phyloP scores from a whole-genome alignment of 2,888 invertebrate genomes.

The Erannis defoliaria region DNA sequence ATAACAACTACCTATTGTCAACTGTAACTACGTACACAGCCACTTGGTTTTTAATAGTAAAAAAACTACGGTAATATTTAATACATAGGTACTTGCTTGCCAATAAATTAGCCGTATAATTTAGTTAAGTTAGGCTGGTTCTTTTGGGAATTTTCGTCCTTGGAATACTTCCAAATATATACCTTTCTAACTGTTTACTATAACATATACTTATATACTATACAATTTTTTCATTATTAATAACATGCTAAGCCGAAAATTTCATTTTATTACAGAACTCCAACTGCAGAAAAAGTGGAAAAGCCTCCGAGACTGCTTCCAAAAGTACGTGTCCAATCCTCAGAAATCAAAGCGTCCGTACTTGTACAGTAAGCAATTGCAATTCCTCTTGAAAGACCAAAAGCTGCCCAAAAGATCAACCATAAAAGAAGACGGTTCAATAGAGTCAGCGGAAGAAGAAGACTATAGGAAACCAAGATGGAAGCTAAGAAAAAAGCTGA shows the following conservation, averaged over 20 bases:
- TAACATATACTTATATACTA: neutral
- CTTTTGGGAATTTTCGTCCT: no score
- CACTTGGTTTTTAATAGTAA: no score
- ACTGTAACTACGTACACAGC: no score
- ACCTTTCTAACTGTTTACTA: neutral
- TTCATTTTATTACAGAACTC: slow-evolving; percentile 67
- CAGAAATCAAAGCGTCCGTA: slow-evolving; percentile 72
- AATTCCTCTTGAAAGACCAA: slow-evolving; percentile 69
- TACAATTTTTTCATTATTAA: neutral
- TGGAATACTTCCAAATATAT: neutral
- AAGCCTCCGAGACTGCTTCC: slow-evolving; percentile 76
- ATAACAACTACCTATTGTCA: no score
- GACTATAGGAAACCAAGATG: slow-evolving; percentile 49
- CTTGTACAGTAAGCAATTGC: slow-evolving; percentile 69
- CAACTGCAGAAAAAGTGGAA: slow-evolving; percentile 84
- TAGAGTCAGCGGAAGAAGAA: slow-evolving; percentile 64
- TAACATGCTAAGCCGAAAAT: neutral
- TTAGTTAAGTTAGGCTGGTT: no score
- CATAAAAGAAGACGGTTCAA: slow-evolving; percentile 44
- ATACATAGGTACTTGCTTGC: no score
- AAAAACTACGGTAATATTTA: no score
- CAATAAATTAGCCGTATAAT: no score
- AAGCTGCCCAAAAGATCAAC: slow-evolving; percentile 45
- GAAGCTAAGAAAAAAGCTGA: slow-evolving; percentile 63
- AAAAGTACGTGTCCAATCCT: slow-evolving; percentile 72